Evolutionary conservation across 2,888 invertebrate genomes (phyloP).

Genomic region (Eupeodes luniger): DNA sequence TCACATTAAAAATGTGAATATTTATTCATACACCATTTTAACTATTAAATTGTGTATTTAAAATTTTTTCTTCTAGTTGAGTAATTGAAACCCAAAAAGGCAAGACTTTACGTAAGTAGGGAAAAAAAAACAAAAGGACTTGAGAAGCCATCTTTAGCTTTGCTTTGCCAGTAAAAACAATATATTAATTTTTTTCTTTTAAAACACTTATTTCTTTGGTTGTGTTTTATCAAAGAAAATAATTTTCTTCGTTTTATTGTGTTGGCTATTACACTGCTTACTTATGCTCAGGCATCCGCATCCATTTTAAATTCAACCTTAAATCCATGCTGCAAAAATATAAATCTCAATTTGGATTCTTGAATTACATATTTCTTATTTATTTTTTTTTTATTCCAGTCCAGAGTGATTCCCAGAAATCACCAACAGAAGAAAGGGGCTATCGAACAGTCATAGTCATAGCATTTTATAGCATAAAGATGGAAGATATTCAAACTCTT

Average conservation of each 20-base stretch:
- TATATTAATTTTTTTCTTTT: too few species aligned
- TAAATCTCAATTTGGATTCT: conserved; percentile 56
- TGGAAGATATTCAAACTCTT: conserved; percentile 29
- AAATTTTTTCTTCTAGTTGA: too few species aligned
- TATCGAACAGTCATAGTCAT: background rate
- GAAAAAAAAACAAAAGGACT: too few species aligned
- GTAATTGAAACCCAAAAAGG: too few species aligned
- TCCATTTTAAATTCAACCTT: conserved; percentile 39
- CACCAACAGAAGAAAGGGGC: conserved; percentile 1
- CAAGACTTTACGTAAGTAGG: too few species aligned
- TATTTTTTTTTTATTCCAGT: background rate
- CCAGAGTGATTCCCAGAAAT: background rate
- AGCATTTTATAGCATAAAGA: background rate
- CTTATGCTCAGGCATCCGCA: background rate
- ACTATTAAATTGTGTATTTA: too few species aligned
- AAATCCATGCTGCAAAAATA: conserved; percentile 47
- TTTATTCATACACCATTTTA: too few species aligned
- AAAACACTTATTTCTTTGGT: too few species aligned
- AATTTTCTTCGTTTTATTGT: background rate
- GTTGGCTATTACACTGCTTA: background rate
- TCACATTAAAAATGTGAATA: too few species aligned
- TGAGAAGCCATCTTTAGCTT: too few species aligned
- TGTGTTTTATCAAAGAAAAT: too few species aligned
- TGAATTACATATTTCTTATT: conserved; percentile 29
- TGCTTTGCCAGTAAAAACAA: too few species aligned